phyloP scores from a whole-genome alignment of 2,888 invertebrate genomes.

The Orthosia incerta region DNA sequence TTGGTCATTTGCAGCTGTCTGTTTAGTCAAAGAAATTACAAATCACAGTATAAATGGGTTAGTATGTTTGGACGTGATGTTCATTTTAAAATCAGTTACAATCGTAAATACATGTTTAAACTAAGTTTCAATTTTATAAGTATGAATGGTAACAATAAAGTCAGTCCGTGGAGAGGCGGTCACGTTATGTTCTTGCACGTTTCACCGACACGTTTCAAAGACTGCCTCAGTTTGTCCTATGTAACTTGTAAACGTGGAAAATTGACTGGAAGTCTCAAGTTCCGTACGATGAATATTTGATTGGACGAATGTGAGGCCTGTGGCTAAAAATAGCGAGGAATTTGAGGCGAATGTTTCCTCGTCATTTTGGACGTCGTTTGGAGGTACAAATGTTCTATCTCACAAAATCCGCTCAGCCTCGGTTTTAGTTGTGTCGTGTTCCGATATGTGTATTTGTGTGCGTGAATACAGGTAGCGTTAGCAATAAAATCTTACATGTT shows the following conservation, averaged over 20 bases:
- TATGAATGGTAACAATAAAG: background rate
- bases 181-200: conserved; percentile 47
- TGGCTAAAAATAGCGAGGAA: background rate
- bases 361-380: background rate
- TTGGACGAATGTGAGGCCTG: background rate
- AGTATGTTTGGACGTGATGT: too few species aligned
- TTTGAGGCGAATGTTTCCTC: background rate
- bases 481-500: too few species aligned
- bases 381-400: too few species aligned
- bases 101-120: too few species aligned
- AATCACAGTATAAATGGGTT: too few species aligned
- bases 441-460: too few species aligned
- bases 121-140: background rate
- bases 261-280: conserved; percentile 4
- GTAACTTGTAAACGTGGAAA: conserved; percentile 29
- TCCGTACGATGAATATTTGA: conserved; percentile 18
- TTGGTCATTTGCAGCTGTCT: too few species aligned
- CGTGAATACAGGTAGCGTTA: too few species aligned
- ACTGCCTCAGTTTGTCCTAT: background rate
- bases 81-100: too few species aligned
- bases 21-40: too few species aligned
- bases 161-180: conserved; percentile 10
- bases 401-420: too few species aligned
- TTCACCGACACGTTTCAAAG: conserved; percentile 36
- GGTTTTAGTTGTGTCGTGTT: too few species aligned